Evolutionary conservation across 2,888 invertebrate species (phyloP).

Genomic region (Apodemia mormo): DNA sequence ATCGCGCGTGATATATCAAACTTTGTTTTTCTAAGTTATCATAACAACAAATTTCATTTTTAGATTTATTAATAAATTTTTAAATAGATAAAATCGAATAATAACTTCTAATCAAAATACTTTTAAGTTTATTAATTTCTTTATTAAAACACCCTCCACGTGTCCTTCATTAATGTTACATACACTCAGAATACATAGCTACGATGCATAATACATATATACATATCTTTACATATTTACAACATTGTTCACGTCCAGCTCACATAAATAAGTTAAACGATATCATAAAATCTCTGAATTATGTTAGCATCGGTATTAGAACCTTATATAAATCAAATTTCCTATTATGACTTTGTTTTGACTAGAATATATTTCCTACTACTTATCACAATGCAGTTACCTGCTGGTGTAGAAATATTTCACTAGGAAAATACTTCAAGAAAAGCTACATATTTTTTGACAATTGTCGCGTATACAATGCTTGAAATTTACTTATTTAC

Average conservation of each 20-base stretch:
- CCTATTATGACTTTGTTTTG: constrained; percentile 33
- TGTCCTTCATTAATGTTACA: constrained; percentile 63
- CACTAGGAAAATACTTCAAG: constrained; percentile 27
- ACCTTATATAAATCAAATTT: constrained; percentile 31
- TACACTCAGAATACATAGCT: constrained; percentile 67
- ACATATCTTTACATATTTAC: constrained; percentile 61
- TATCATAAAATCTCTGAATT: constrained; percentile 37
- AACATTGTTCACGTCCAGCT: constrained; percentile 37
- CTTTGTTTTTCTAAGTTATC: no score
- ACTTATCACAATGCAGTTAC: constrained; percentile 42
- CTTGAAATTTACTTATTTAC: constrained; percentile 56
- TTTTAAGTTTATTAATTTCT: constrained; percentile 47
- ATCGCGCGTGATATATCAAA: no score
- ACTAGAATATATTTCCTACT: constrained; percentile 40
- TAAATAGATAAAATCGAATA: no score
- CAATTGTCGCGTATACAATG: constrained; percentile 56
- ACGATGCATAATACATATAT: constrained; percentile 60
- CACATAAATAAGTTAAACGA: constrained; percentile 31
- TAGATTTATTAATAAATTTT: no score
- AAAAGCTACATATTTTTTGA: constrained; percentile 27
- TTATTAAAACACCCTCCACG: constrained; percentile 80
- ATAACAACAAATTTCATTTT: no score
- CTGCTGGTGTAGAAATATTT: constrained; percentile 35
- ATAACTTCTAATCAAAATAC: background rate
- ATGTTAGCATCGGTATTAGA: constrained; percentile 31